Conservation (phyloP, 2,888 invertebrate genomes). For the Rotaria sp. region DNA sequence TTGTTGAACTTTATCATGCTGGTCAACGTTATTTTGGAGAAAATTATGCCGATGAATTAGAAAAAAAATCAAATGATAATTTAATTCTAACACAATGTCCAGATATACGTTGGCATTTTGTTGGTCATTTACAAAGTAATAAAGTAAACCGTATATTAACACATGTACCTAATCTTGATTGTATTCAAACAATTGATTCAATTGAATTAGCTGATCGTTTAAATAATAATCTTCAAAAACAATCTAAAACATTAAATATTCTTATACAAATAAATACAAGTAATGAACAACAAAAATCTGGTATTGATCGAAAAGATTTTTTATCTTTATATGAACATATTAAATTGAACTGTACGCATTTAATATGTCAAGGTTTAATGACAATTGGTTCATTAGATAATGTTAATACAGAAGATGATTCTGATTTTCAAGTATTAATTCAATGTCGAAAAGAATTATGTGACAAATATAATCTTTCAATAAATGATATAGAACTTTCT, state of each 20-base stretch:
- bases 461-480: conserved; percentile 57
- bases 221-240: conserved; percentile 54
- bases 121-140: conserved; percentile 82
- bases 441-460: conserved; percentile 30
- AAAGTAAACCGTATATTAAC: conserved; percentile 61
- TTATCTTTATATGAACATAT: conserved; percentile 67
- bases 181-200: conserved; percentile 82
- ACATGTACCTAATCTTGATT: conserved; percentile 66
- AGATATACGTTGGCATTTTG: conserved; percentile 74
- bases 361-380: conserved; percentile 82
- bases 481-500: conserved; percentile 68
- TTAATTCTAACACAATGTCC: conserved; percentile 33
- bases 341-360: conserved; percentile 66
- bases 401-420: conserved; percentile 66
- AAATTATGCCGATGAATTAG: conserved; percentile 70
- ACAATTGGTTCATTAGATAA: conserved; percentile 69
- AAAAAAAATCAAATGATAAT: conserved; percentile 64
- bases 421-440: conserved; percentile 68
- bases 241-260: conserved; percentile 61
- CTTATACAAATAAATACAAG: conserved; percentile 95
- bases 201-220: conserved; percentile 70
- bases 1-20: conserved; percentile 74
- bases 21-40: conserved; percentile 93
- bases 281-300: conserved; percentile 67
- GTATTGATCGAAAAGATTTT: conserved; percentile 69